phyloP scores from a whole-genome alignment of 2,888 invertebrate species.

The Volucella inflata region DNA sequence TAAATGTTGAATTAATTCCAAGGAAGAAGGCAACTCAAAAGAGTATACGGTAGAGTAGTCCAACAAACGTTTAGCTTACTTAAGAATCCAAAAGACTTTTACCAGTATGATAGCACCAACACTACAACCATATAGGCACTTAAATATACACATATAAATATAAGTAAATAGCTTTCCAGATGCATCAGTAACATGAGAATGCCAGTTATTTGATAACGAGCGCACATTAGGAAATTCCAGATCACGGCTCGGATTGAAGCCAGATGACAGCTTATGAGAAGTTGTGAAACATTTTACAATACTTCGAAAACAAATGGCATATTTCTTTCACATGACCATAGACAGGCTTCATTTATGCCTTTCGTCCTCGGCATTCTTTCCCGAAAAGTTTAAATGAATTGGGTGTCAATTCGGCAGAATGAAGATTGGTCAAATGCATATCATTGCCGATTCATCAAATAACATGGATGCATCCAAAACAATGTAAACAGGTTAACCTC shows the following conservation, averaged over 20 bases:
- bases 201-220: conserved; percentile 88
- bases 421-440: conserved; percentile 87
- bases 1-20: conserved; percentile 91
- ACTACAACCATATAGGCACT: conserved; percentile 92
- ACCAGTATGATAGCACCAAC: conserved; percentile 94
- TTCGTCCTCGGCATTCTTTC: conserved; percentile 88
- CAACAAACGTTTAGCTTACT: conserved; percentile 86
- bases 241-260: conserved; percentile 88
- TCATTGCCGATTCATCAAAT: conserved; percentile 86
- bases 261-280: conserved; percentile 87
- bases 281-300: conserved; percentile 89
- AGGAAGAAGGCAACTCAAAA: conserved; percentile 88
- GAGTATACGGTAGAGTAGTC: conserved; percentile 92
- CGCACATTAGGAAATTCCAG: conserved; percentile 89
- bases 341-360: conserved; percentile 88
- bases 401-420: conserved; percentile 86
- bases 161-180: conserved; percentile 90
- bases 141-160: conserved; percentile 92
- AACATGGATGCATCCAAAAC: conserved; percentile 86
- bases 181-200: conserved; percentile 85
- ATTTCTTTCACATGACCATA: conserved; percentile 88
- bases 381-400: conserved; percentile 88
- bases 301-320: conserved; percentile 87
- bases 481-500: background rate
- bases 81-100: conserved; percentile 11